Evolutionary conservation across 2,797 vertebrate species (phyloP).

Genomic region (Sylvia borin): DNA sequence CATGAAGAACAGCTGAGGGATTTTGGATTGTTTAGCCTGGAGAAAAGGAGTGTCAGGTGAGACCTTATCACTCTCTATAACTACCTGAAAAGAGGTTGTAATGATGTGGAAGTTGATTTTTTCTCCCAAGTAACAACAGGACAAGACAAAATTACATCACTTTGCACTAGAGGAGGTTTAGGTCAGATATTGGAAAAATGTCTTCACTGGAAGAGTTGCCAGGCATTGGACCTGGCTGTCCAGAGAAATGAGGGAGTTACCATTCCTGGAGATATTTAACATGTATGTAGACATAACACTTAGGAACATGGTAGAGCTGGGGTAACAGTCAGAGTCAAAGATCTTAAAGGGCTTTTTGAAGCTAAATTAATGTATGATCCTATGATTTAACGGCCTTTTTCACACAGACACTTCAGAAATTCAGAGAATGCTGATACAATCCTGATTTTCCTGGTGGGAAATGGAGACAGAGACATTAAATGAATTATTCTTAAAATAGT

Average conservation of each 20-base stretch:
- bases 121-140: background rate
- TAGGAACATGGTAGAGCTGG: background rate
- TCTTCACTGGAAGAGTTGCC: background rate
- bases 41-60: background rate
- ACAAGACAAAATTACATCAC: background rate
- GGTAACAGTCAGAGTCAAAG: background rate
- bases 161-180: background rate
- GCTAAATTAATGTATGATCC: background rate
- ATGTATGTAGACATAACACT: too few relatives aligned
- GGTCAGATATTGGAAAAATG: background rate
- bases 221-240: background rate
- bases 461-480: background rate
- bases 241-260: background rate
- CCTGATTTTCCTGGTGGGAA: background rate
- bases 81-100: background rate
- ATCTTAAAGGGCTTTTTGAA: background rate
- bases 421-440: background rate
- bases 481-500: background rate
- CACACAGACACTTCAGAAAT: background rate
- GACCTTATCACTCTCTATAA: background rate
- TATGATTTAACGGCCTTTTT: background rate
- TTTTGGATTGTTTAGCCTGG: background rate
- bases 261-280: background rate
- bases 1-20: fast-evolving
- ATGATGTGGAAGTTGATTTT: background rate